Evolutionary conservation across 2,888 invertebrate species (phyloP).

Genomic region (Cheilosia variabilis): DNA sequence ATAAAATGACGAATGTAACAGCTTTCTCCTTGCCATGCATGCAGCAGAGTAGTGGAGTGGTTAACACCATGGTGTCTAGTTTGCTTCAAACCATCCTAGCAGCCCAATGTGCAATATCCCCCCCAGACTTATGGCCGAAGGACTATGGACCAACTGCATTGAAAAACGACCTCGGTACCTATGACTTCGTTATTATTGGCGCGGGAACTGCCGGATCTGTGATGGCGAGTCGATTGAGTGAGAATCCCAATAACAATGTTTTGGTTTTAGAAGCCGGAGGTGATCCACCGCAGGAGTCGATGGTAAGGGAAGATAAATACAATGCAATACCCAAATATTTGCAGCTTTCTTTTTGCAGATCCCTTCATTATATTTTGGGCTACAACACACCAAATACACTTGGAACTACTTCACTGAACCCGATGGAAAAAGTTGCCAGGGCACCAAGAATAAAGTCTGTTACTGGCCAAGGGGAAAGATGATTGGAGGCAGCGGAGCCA

Average conservation of each 20-base stretch:
- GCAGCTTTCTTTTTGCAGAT: constrained; percentile 73
- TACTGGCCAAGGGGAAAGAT: constrained; percentile 86
- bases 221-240: constrained; percentile 84
- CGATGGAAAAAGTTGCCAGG: constrained; percentile 77
- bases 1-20: constrained; percentile 4
- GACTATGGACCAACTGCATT: constrained; percentile 82
- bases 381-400: constrained; percentile 78
- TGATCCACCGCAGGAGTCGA: constrained; percentile 83
- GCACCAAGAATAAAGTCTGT: constrained; percentile 80
- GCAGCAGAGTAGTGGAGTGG: constrained; percentile 78
- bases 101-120: constrained; percentile 86
- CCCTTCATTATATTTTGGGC: constrained; percentile 76
- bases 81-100: constrained; percentile 86
- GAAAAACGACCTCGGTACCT: constrained; percentile 80
- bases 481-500: constrained; percentile 87
- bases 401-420: constrained; percentile 80
- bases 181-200: constrained; percentile 84
- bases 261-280: constrained; percentile 85
- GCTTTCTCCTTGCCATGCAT: constrained; percentile 76
- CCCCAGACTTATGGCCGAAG: constrained; percentile 85
- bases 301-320: constrained; percentile 76
- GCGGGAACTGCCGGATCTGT: constrained; percentile 85
- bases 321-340: neutral
- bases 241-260: constrained; percentile 83
- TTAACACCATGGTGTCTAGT: constrained; percentile 84